Evolutionary conservation across 2,888 invertebrate species (phyloP).

Genomic region (Archips crataeganus): DNA sequence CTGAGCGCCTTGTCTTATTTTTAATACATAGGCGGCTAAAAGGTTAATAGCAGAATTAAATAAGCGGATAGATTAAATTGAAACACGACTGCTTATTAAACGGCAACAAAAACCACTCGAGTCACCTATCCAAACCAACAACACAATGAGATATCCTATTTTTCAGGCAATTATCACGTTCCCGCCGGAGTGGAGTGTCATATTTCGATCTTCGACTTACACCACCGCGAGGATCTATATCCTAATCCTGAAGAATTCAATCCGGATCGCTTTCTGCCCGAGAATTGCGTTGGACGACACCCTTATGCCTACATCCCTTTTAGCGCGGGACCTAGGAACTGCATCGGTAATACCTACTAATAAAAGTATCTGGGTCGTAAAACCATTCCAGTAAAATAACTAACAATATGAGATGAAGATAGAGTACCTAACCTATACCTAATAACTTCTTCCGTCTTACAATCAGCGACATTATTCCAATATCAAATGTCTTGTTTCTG

Average conservation of each 20-base stretch:
- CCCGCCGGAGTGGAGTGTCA: slow-evolving; percentile 82
- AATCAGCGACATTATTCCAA: no score
- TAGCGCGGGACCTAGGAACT: slow-evolving; percentile 89
- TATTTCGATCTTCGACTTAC: slow-evolving; percentile 87
- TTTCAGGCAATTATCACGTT: slow-evolving; percentile 76
- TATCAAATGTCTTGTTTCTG: no score
- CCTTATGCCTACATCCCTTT: slow-evolving; percentile 89
- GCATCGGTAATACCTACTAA: slow-evolving; percentile 85
- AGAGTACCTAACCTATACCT: no score
- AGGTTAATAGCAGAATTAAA: not conserved
- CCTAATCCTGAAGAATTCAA: slow-evolving; percentile 88
- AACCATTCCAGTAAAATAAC: no score
- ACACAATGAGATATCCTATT: not conserved
- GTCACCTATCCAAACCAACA: not conserved
- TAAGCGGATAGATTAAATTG: not conserved
- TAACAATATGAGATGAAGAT: no score
- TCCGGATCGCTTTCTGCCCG: slow-evolving; percentile 89
- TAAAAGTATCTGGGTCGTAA: not conserved
- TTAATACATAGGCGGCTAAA: not conserved
- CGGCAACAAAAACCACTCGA: not conserved
- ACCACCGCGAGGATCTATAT: slow-evolving; percentile 87
- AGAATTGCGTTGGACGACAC: slow-evolving; percentile 83
- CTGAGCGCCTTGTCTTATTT: not conserved
- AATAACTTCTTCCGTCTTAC: no score
- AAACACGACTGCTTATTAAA: not conserved